These are phyloP conservation scores for Carterocephalus palaemon DNA, from an alignment of 2,888 invertebrate genomes.

Conservation along the genomic window DNA sequence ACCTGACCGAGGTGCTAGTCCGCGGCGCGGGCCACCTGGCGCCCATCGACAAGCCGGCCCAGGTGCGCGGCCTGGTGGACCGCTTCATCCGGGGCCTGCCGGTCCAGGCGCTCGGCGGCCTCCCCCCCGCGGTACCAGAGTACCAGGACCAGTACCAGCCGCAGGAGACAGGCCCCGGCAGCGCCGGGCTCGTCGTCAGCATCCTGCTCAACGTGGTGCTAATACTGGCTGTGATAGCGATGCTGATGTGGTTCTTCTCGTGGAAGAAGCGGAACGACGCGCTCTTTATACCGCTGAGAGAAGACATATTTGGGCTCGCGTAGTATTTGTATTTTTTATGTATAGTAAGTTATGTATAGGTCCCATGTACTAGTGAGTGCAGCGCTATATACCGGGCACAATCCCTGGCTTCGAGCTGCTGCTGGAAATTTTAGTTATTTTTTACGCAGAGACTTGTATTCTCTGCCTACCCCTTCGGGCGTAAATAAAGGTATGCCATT, in stretches of 20 bases:
- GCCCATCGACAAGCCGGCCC: slow-evolving; percentile 78
- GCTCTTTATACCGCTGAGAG: slow-evolving; percentile 37
- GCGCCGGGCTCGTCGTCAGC: slow-evolving; percentile 46
- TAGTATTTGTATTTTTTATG: slow-evolving; percentile 5
- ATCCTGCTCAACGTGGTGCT: slow-evolving; percentile 52
- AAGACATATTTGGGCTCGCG: slow-evolving; percentile 40
- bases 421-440: no score
- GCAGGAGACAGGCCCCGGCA: slow-evolving; percentile 31
- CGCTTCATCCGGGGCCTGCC: slow-evolving; percentile 45
- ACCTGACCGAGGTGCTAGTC: slow-evolving; percentile 77
- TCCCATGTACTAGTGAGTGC: no score
- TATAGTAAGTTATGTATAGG: not conserved
- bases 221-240: slow-evolving; percentile 34
- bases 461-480: no score
- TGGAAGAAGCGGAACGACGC: slow-evolving; percentile 46
- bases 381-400: no score
- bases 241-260: slow-evolving; percentile 35
- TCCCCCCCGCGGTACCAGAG: slow-evolving; percentile 12
- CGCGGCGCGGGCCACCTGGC: slow-evolving; percentile 81
- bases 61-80: slow-evolving; percentile 51
- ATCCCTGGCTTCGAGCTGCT: no score
- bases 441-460: no score
- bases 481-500: no score
- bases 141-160: slow-evolving; percentile 21
- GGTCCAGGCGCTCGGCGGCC: not conserved